Percentiles rank a stretch among this genome's conserved stretches.
phyloP scores from a whole-genome alignment of 1,140 invertebrate species.

The Anadara kagoshimensis region DNA sequence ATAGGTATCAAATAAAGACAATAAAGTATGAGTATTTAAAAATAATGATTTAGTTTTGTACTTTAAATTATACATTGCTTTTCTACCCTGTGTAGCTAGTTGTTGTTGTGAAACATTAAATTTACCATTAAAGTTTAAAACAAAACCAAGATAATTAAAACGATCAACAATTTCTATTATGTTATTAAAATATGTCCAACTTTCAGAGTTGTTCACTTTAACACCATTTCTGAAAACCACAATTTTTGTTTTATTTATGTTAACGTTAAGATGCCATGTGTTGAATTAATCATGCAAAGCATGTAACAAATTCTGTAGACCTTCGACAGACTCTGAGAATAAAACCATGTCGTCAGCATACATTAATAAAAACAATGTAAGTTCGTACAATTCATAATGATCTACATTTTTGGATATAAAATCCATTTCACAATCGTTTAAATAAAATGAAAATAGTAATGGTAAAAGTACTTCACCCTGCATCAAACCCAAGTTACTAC shows the following conservation, averaged over 20 bases:
- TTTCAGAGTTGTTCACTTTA: conserved; percentile 9
- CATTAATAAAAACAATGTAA: conserved; percentile 25
- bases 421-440: conserved; percentile 28
- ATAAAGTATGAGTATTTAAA: conserved; percentile 6
- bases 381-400: conserved; percentile 17
- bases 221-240: conserved; percentile 32
- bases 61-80: conserved; percentile 8
- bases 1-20: conserved; percentile 25
- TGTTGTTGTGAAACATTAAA: conserved; percentile 10
- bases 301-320: conserved; percentile 31
- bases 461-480: conserved; percentile 36
- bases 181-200: conserved; percentile 22
- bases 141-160: conserved; percentile 34
- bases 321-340: conserved; percentile 19
- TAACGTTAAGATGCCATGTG: conserved; percentile 23
- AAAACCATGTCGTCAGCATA: conserved; percentile 40
- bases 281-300: conserved; percentile 12
- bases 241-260: conserved; percentile 31
- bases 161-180: conserved; percentile 23
- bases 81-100: conserved; percentile 16
- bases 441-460: conserved; percentile 30
- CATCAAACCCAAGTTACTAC: conserved; percentile 15
- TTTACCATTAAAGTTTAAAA: conserved; percentile 27
- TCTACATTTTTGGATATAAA: background rate
- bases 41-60: background rate